A percentile compares a stretch with the other conserved stretches of the same genome.
Conservation (phyloP, 2,888 invertebrate genomes). For the Habrosyne pyritoides region DNA sequence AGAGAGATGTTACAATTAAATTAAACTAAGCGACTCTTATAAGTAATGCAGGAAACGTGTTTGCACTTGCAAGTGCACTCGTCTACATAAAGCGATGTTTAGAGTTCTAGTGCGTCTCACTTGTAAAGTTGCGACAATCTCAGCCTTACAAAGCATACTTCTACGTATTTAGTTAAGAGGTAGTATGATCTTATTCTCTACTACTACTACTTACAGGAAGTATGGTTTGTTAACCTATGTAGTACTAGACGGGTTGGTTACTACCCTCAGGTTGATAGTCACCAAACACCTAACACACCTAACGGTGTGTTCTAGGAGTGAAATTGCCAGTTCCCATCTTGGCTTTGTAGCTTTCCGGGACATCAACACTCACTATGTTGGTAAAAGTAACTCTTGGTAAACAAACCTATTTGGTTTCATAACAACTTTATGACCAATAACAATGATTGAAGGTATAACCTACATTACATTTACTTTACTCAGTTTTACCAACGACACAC, state of each 20-base stretch:
- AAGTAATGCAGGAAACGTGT: constrained; percentile 33
- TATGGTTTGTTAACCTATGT: constrained; percentile 11
- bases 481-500: constrained; percentile 18
- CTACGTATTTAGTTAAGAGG: not conserved
- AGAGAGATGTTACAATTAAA: not conserved
- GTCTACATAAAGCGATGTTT: constrained; percentile 13
- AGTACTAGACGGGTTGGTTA: too few species aligned
- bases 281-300: too few species aligned
- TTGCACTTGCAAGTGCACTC: constrained; percentile 31
- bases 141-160: constrained; percentile 10
- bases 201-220: too few species aligned
- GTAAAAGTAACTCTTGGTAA: too few species aligned
- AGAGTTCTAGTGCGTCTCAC: constrained; percentile 15
- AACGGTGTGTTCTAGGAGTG: too few species aligned
- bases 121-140: constrained; percentile 10
- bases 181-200: constrained; percentile 11
- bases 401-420: constrained; percentile 27
- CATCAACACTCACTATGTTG: too few species aligned
- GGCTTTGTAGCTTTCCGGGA: too few species aligned
- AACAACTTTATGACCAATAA: constrained; percentile 33
- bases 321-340: too few species aligned
- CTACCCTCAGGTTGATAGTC: too few species aligned
- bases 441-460: constrained; percentile 19
- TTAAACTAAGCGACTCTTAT: constrained; percentile 29
- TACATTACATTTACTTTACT: constrained; percentile 19